Evolutionary conservation across 2,113 vertebrate species (phyloP), one percentile per base, ranked within the genome.

Genomic region (Vidua chalybeata): DNA sequence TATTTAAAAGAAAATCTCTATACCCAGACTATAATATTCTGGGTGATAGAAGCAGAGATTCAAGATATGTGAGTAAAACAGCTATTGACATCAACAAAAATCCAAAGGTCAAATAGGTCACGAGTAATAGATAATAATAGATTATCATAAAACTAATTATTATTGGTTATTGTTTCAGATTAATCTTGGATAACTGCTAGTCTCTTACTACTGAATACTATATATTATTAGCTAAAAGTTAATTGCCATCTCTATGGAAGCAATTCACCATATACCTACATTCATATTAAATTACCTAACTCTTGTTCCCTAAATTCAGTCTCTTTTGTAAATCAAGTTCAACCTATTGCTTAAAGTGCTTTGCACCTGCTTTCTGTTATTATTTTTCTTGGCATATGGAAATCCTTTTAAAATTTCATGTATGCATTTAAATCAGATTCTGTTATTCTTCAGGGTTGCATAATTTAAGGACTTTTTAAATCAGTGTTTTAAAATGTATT

Each of bases 1-100:
- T 52, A 66, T 62, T 31, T 91, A 89, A 87, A 86, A 96, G 76
- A 73, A 96, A 97, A 67, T 90, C 27, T 75, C 17, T 82, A 4
- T 6, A 49, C 68, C 54, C 58, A 90, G 79, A 27, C 55, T 80
- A 33, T 49, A 77, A 89, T 16, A 21, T 48, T 69, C 37, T 54
- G 6, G 9, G 30, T 30, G 9, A 63, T 45, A 52, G 59, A 84
- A 69, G 54, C 15, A 74, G 37, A 92, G 33, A 45, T 84, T 90
- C 76, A 94, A 95, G 27, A 71, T 68, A 35, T 8, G 3, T 75
- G 54, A 81, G 15, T 73, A 77, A 91, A 84, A 91, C 59, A 88
- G 24, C 39, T 61, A 30, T 72, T 63, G 43, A 52, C 41, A 92
- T 73, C 41, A 93, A 92, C 43, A 94, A 93, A 96, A 83, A 2